Evolutionary conservation across 1,140 invertebrate species (phyloP), one percentile per base, ranked within the genome.

Genomic region (Rhagoletis pomonella): DNA sequence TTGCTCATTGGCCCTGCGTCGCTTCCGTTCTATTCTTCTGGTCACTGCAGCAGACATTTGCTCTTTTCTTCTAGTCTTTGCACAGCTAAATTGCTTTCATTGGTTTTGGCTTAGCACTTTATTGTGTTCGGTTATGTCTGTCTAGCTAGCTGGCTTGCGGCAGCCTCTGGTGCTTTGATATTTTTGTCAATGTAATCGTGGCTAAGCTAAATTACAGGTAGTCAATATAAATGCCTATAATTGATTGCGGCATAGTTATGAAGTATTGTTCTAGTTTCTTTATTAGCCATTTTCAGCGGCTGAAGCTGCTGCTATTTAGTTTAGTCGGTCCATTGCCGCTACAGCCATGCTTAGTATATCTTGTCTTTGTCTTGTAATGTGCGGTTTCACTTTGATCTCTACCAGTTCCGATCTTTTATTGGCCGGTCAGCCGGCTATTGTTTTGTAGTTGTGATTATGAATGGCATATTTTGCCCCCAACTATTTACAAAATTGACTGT

Each of bases 111-210:
- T 73, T 14, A 0, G 42, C 14, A 39, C 39, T 73, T 12, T 73
- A 10, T 73, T 47, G 65, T 39, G 65, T 17, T 19, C 14, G 0
- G 29, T 29, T 29, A 39, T 42, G 7, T 39, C 3, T 73, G 67
- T 44, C 4, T 47, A 12, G 2, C 67, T 73, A 3, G 2, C 4
- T 62, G 39, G 0, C 42, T 44, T 73, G 10, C 17, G 0, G 5
- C 73, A 7, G 47, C 1, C 47, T 9, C 44, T 10, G 73, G n/a
- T 77, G 73, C 55, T 85, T 85, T 62, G 59, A 85, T 85, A 85
- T 62, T 85, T 85, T 85, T 85, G 84, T 85, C 84, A 85, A 85
- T 85, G 84, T 85, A 85, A 85, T 85, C 84, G 55, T 59, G 84
- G 84, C 84, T 85, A 60, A 60, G 84, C 59, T 85, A 42, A 85